Evolutionary conservation across 2,888 invertebrate species (phyloP).

Genomic region (Pollenia amentaria): DNA sequence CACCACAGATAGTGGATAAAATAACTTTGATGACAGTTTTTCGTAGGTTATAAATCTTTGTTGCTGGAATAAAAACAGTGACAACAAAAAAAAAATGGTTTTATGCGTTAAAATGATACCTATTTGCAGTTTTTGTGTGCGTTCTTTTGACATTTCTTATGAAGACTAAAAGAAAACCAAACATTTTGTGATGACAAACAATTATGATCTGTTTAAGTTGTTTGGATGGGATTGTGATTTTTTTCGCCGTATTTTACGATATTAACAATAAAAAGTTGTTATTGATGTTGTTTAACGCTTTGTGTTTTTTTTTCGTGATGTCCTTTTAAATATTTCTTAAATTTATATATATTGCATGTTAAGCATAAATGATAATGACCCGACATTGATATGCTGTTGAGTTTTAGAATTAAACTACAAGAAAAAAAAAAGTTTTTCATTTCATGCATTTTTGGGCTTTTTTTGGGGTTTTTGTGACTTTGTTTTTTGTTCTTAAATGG

Average conservation of each 20-base stretch:
- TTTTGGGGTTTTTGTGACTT: neutral
- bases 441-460: neutral
- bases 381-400: slow-evolving; percentile 70
- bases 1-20: slow-evolving; percentile 50
- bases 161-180: slow-evolving; percentile 31
- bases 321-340: slow-evolving; percentile 55
- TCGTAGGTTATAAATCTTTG: slow-evolving; percentile 77
- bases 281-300: slow-evolving; percentile 27
- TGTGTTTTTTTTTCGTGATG: slow-evolving; percentile 14
- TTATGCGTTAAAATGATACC: slow-evolving; percentile 62
- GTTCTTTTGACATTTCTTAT: slow-evolving; percentile 51
- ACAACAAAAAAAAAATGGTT: slow-evolving; percentile 34
- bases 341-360: slow-evolving; percentile 69
- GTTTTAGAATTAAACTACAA: slow-evolving; percentile 34
- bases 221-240: slow-evolving; percentile 1
- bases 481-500: slow-evolving; percentile 26
- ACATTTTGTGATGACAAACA: slow-evolving; percentile 69
- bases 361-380: slow-evolving; percentile 68
- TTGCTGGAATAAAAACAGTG: neutral
- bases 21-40: slow-evolving; percentile 75
- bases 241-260: neutral
- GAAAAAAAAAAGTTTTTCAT: slow-evolving; percentile 7
- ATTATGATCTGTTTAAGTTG: slow-evolving; percentile 67
- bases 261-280: slow-evolving; percentile 44
- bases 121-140: slow-evolving; percentile 52